These are phyloP conservation scores for Gorsachius goisagi DNA, from an alignment of 2,113 vertebrate genomes.

Conservation along the genomic window DNA sequence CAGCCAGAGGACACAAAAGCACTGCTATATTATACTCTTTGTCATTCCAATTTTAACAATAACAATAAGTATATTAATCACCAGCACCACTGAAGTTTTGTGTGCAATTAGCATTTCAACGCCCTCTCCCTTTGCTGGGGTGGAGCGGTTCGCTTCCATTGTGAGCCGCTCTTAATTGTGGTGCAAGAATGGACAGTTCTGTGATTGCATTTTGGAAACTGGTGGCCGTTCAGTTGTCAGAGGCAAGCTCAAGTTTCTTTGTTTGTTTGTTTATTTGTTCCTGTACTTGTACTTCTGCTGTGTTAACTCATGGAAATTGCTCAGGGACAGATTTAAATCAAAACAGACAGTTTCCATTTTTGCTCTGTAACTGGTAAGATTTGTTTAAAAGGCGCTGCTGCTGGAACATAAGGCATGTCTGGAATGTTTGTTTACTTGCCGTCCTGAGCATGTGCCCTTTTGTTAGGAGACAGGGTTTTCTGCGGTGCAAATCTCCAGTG, in stretches of 20 bases:
- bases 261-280: constrained; percentile 70
- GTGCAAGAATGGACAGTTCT: constrained; percentile 24
- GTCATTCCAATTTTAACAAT: constrained; percentile 73
- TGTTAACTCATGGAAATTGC: constrained; percentile 77
- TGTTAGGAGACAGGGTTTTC: constrained; percentile 42
- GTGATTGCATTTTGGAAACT: constrained; percentile 48
- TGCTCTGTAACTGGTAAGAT: constrained; percentile 74
- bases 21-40: constrained; percentile 64
- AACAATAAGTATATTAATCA: constrained; percentile 72
- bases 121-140: constrained; percentile 27
- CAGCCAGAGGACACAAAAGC: constrained; percentile 71
- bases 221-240: constrained; percentile 40
- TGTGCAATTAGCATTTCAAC: constrained; percentile 67
- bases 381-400: constrained; percentile 69
- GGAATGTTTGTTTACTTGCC: constrained; percentile 68
- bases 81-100: constrained; percentile 53
- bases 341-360: constrained; percentile 78
- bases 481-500: neutral
- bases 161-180: constrained; percentile 54
- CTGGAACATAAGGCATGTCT: constrained; percentile 60
- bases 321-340: constrained; percentile 77
- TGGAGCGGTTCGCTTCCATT: constrained; percentile 25
- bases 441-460: constrained; percentile 55
- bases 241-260: constrained; percentile 51
- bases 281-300: constrained; percentile 63